Base-by-base conservation (phyloP, 92 coral and sea anemone genomes). In the Porites divaricata region DNA sequence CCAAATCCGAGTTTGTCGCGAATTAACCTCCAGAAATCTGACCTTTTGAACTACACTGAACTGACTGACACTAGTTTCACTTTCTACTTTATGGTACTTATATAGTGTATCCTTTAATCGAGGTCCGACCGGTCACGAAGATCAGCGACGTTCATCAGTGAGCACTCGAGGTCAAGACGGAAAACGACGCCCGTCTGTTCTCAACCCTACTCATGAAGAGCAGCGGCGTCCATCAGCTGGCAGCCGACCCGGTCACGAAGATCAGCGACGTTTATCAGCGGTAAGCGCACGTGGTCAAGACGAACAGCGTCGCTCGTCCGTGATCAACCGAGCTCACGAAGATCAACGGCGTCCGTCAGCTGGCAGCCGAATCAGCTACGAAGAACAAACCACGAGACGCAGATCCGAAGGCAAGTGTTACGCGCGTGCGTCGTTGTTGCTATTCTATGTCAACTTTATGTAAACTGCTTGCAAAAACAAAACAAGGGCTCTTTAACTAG, bases 401-500 rank as follows among this genome's bases (percentile, higher is more conserved):
- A 67, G 84, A 25, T 79, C 75, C 1, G 84, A 68, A 67, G 84
- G 84, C 68, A 73, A 51, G 75, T 79, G 13, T 1, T 26, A 52
- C 10, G 15, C 59, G 6, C 56, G 1, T n/a, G 15, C 77, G 14
- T 1, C 28, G 8, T 1, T n/a, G n/a, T n/a, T n/a, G n/a, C n/a
- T n/a, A n/a, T n/a, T n/a, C n/a, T n/a, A n/a, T n/a, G n/a, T n/a
- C n/a, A n/a, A n/a, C n/a, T n/a, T n/a, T n/a, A n/a, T n/a, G n/a
- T n/a, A n/a, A n/a, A n/a, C n/a, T n/a, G n/a, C n/a, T n/a, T n/a
- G n/a, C n/a, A n/a, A n/a, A n/a, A n/a, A 35, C 45, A 6, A 35
- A 35, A 35, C 45, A 35, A 35, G 45, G 45, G 45, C 5, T 35
- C 45, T 35, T 35, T 35, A 6, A 35, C 45, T 35, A 5, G 45